Base-by-base conservation (phyloP, 2,797 vertebrate species). In the Novumbra hubbsi region DNA sequence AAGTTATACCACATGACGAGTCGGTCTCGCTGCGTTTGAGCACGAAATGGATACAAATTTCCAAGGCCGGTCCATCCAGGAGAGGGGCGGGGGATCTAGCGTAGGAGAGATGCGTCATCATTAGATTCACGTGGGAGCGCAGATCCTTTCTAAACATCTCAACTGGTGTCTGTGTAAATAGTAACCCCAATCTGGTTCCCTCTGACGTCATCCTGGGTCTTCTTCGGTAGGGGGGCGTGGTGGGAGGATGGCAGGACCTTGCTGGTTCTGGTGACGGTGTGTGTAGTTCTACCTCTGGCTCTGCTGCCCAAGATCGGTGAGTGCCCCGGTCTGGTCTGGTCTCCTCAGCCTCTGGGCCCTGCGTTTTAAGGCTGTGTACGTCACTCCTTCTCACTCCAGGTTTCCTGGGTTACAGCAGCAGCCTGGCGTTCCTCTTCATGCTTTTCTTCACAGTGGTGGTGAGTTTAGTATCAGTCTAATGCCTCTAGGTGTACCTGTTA, bases 351-450 rank as follows among this genome's bases (percentile, higher is more conserved):
- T 34, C 30, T 34, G 7, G 17, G 60, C 49, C 55, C 19, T 60
- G 49, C 34, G 16, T 32, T 21, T 34, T 24, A 7, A 60, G 38
- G 67, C 15, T 66, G n/a, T 68, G 17, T 55, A 32, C 52, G 45
- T 32, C 84, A 49, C 73, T 75, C 12, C 65, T 1, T 0, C 84
- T 17, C 84, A 83, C 90, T 91, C 91, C 89, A 99, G 98, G 96
- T 84, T 98, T 98, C 91, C 95, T 99, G 86, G 95, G 96, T 86
- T 99, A 97, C 91, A 97, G 96, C 89, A 99, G 97, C 86, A 94
- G 96, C 92, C 84, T 98, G 66, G 96, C 97, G 87, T 98, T 97
- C 92, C 84, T 96, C 89, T 96, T 97, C 89, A 97, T 95, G 94
- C 85, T 96, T 81, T 97, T 97, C 88, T 98, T 99, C 89, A 82